Evolutionary conservation across 2,888 invertebrate species (phyloP), one percentile per base, ranked within the genome.

Genomic region (Pteria penguin): DNA sequence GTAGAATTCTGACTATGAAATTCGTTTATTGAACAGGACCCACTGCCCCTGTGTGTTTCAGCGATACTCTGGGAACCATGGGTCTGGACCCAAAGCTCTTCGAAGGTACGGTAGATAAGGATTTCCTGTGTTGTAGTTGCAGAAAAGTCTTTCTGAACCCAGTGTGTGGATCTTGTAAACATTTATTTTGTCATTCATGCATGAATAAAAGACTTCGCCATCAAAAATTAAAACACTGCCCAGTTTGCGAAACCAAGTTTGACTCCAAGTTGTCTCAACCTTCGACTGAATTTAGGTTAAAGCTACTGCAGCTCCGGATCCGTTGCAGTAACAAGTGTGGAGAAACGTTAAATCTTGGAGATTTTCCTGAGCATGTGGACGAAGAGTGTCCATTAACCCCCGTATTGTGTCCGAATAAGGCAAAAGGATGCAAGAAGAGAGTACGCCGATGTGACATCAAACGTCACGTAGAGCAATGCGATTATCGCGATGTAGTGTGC

Each of bases 61-160:
- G 45, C 18, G 45, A 45, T 8, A 8, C 45, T 14, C 18, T 45
- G 45, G 11, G 8, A 18, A 45, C 8, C 1, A 88, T 86, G 87
- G 88, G 88, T 4, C 65, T 88, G 4, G 85, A 83, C 33, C 65
- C 75, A 5, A 73, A 78, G 1, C 69, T 86, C 31, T 86, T 87
- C 62, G 84, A 81, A 52, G 85, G 81, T 11, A 65, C 76, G 0
- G 79, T 85, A 8, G 81, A 80, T n/a, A 75, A 78, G 0, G 80
- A 82, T n/a, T 81, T 85, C 27, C 67, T 88, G 4, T 88, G 88
- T 57, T 70, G 75, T 26, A 18, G 86, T 22, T 88, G 88, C 69
- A 55, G 78, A 4, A 82, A 84, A 32, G 87, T 88, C 3, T 80
- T 88, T n/a, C 75, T 86, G 22, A 82, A 88, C 45, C 88, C 88